Percentiles rank a stretch among this genome's conserved stretches.
These are phyloP conservation scores for Acanthisitta chloris DNA, from an alignment of 2,113 vertebrate genomes.

Conservation along the genomic window DNA sequence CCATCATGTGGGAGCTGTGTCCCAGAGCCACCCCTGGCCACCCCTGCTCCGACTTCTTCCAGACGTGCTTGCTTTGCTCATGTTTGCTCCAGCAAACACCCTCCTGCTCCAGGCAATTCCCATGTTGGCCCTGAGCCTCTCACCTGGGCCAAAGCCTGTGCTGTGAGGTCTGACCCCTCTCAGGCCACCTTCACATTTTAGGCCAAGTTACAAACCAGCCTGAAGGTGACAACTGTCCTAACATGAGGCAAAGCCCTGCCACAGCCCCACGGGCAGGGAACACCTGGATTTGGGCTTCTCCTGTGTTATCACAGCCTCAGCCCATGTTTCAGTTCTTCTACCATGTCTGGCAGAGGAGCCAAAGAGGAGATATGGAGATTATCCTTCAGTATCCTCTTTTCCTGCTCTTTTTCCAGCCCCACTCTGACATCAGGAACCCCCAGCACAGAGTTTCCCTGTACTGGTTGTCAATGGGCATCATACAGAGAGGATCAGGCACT, in stretches of 20 bases:
- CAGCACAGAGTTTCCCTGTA: rapidly evolving
- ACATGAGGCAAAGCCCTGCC: background rate
- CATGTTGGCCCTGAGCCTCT: background rate
- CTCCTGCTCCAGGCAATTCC: background rate
- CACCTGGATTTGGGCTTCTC: background rate
- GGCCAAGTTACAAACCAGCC: background rate
- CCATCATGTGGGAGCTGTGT: background rate
- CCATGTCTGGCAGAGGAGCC: background rate
- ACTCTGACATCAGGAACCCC: background rate
- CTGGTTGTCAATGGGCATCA: rapidly evolving
- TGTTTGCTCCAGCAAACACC: background rate
- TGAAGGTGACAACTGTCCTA: background rate
- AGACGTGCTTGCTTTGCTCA: background rate
- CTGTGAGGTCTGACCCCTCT: background rate
- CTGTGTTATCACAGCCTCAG: background rate
- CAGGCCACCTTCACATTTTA: background rate
- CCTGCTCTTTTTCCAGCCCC: background rate
- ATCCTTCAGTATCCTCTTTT: background rate
- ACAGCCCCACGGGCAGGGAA: background rate
- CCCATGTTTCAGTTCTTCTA: background rate
- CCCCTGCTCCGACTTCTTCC: background rate
- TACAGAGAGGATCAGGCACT: background rate
- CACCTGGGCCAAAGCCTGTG: background rate
- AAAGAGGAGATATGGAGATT: background rate
- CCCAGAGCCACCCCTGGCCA: background rate